Base-by-base conservation (phyloP, 2,113 vertebrate species). In the Halcyon malimbica region DNA sequence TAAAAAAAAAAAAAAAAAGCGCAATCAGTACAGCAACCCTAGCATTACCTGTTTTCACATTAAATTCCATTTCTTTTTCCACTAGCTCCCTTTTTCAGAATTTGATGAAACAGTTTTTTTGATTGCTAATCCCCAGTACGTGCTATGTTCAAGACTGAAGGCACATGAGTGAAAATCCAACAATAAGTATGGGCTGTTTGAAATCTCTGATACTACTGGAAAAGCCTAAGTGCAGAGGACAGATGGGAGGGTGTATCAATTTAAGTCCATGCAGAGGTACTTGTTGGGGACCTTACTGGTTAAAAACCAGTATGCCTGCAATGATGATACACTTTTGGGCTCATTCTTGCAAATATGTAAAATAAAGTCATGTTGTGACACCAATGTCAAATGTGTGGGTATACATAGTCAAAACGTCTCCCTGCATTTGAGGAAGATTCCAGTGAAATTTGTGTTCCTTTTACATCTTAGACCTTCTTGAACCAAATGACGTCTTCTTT, bases 11-110 rank as follows among this genome's bases (percentile, higher is more conserved):
- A 19, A 4, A 5, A 8, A 63, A 31, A 63, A 68, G 57, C 17
- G 10, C 51, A 94, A 83, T 83, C 88, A 89, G 56, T 87, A 84
- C 51, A 89, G 29, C 37, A 90, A 53, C 23, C 11, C 23, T 63
- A 71, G 64, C 39, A 81, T 92, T 89, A 87, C 53, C 48, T 92
- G 41, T 93, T 92, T 92, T 93, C 88, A 88, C 83, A 87, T 95
- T 90, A 95, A 93, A 95, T 93, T 97, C 78, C 6, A 28, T 91
- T 96, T 90, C 44, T 90, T 93, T 96, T 95, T 77, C 14, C 28
- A 31, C 63, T 90, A 65, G 12, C 37, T 93, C 50, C 39, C 11
- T 67, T 96, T 96, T 95, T 93, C 84, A 91, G 67, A 39, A 63
- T 93, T 94, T 64, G 93, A 85, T 88, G 78, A 93, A 95, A 93